Evolutionary conservation across 2,797 vertebrate genomes (phyloP), one percentile per base, ranked within the genome.

Genomic region (Galagoides demidoff): DNA sequence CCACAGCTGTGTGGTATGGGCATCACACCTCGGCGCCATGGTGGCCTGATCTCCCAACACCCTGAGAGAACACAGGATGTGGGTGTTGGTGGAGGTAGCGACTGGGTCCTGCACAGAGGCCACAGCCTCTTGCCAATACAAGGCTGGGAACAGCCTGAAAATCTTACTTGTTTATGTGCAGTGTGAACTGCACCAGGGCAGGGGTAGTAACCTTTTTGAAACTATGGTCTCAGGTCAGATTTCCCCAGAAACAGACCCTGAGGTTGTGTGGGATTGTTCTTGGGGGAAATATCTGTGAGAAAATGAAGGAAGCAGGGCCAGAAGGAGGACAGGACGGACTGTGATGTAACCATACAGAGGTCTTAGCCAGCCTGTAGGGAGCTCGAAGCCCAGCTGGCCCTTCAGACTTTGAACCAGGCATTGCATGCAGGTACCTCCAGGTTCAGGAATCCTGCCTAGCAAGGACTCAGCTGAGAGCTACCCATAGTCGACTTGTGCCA

Each of bases 41-140:
- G 29, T 49, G 17, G 49, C 61, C 52, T 20, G 6, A 23, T 14
- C 85, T 17, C 34, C 73, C 31, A 5, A 17, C n/a, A 3, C 43
- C 22, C 29, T 4, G 52, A 16, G 76, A 59, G 22, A 73, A 74
- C 71, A 87, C 97, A 92, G 96, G 96, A 95, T 94, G 89, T 88
- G n/a, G 92, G 83, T 39, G n/a, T 63, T 74, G 34, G n/a, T 8
- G 11, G 70, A 39, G 59, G 10, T 5, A 22, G 19, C 68, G 19
- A 1, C 55, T 27, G 8, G 29, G 73, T 68, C 37, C 34, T 73
- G 49, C 89, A 31, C 63, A 3, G 10, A 61, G 29, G 45, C 73
- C 73, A 59, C 81, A 52, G 9, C 12, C 13, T 23, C 7, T 55
- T 49, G 1, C 19, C 7, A 3, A 43, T 43, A 43, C 13, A 19